Evolutionary conservation across 2,113 vertebrate species (phyloP).

Genomic region (Lathamus discolor): DNA sequence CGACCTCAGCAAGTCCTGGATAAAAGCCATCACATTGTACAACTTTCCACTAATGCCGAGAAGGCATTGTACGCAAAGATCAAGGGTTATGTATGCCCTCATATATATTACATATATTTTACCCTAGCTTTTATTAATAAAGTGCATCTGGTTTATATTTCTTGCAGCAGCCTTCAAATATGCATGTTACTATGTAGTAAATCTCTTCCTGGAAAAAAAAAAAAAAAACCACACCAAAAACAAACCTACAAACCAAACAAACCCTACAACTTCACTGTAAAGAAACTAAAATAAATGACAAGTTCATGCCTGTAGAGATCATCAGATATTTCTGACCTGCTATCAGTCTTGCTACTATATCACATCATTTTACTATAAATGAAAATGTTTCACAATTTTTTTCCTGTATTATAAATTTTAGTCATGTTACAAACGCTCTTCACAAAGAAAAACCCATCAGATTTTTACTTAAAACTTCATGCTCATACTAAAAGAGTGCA

Average conservation of each 20-base stretch:
- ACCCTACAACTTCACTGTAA: not conserved
- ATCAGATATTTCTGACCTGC: not conserved
- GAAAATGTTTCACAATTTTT: not conserved
- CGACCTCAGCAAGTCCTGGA: not conserved
- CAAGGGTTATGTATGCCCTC: not conserved
- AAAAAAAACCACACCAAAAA: not conserved
- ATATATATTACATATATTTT: not conserved
- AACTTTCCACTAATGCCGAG: not conserved
- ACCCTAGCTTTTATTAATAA: not conserved
- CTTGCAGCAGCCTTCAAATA: not conserved
- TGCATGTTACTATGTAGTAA: not conserved
- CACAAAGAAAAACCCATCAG: not conserved
- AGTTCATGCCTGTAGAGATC: not conserved
- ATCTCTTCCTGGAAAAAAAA: not conserved
- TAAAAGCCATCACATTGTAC: not conserved
- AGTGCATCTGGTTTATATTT: conserved; percentile 25
- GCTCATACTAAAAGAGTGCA: not conserved
- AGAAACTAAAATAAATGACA: not conserved
- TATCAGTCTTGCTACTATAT: not conserved
- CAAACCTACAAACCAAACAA: not conserved
- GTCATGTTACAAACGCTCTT: not conserved
- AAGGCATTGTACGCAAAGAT: not conserved
- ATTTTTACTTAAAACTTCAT: not conserved
- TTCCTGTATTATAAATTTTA: not conserved
- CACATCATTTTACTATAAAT: not conserved